Conservation (phyloP, 1,140 invertebrate genomes). For the Drosophila rufa region DNA sequence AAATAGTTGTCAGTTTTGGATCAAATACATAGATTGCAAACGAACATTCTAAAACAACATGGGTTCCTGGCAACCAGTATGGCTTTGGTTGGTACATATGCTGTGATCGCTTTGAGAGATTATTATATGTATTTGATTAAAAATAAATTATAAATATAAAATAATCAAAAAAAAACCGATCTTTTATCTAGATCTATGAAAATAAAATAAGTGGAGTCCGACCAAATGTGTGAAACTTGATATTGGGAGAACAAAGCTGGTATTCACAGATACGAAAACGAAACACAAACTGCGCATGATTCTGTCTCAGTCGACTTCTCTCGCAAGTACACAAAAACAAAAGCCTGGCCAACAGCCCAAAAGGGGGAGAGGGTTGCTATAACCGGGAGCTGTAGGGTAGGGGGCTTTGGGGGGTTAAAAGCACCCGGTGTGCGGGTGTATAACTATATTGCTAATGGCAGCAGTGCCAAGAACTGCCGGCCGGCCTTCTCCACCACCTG, state of each 20-base stretch:
- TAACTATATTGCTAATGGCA: slow-evolving; percentile 59
- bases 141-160: neutral
- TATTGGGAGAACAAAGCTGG: neutral
- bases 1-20: no score
- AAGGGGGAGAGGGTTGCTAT: slow-evolving; percentile 22
- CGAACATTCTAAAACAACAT: no score
- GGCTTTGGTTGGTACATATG: no score
- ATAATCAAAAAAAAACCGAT: neutral
- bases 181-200: neutral
- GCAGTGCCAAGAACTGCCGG: slow-evolving; percentile 47
- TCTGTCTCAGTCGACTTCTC: slow-evolving; percentile 12
- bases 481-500: slow-evolving; percentile 36
- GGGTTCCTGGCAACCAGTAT: no score
- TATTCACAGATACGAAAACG: neutral
- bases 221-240: neutral
- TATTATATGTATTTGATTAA: no score
- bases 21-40: no score
- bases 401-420: slow-evolving; percentile 2
- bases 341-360: slow-evolving; percentile 38
- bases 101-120: no score
- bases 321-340: slow-evolving; percentile 61
- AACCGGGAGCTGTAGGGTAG: neutral
- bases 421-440: slow-evolving; percentile 36
- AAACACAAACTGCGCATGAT: slow-evolving; percentile 32
- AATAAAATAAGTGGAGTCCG: neutral